Conservation (phyloP, 1,140 invertebrate species). For the Brachionus angularis region DNA sequence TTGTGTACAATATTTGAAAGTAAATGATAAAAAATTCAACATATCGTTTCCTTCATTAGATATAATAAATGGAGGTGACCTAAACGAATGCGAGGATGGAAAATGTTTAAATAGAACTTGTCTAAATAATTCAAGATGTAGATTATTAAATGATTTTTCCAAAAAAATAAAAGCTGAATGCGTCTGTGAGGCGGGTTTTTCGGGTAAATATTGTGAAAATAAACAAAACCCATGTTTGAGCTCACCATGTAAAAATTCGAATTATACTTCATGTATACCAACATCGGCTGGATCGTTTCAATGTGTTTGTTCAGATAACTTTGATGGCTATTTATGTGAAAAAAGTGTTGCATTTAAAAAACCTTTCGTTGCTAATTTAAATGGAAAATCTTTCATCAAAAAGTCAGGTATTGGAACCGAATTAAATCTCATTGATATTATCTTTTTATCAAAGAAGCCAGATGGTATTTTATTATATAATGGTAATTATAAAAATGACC, state of each 20-base stretch:
- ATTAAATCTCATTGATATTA: neutral
- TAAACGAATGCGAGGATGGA: slow-evolving; percentile 15
- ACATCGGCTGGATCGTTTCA: neutral
- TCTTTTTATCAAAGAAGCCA: slow-evolving; percentile 30
- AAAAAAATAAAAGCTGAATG: neutral
- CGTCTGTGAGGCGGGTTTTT: neutral
- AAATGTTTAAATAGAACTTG: neutral
- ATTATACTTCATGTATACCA: neutral
- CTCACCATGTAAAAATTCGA: slow-evolving; percentile 5
- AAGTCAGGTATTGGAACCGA: neutral
- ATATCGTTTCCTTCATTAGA: slow-evolving; percentile 13
- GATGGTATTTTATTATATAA: slow-evolving; percentile 25
- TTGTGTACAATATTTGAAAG: slow-evolving; percentile 32
- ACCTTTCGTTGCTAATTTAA: neutral
- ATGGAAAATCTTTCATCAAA: slow-evolving; percentile 16
- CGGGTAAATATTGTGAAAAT: neutral
- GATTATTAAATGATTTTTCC: neutral
- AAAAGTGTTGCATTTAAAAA: neutral
- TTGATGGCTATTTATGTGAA: slow-evolving; percentile 8
- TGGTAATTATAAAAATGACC: neutral
- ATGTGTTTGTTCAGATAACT: slow-evolving; percentile 25
- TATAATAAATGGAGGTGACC: slow-evolving; percentile 14
- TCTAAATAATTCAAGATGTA: neutral
- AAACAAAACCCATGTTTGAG: neutral
- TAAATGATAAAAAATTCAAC: slow-evolving; percentile 13